Percentiles rank a stretch among this genome's conserved stretches.
These are phyloP conservation scores for Coregonus clupeaformis DNA, from an alignment of 2,113 vertebrate genomes.

Conservation along the genomic window DNA sequence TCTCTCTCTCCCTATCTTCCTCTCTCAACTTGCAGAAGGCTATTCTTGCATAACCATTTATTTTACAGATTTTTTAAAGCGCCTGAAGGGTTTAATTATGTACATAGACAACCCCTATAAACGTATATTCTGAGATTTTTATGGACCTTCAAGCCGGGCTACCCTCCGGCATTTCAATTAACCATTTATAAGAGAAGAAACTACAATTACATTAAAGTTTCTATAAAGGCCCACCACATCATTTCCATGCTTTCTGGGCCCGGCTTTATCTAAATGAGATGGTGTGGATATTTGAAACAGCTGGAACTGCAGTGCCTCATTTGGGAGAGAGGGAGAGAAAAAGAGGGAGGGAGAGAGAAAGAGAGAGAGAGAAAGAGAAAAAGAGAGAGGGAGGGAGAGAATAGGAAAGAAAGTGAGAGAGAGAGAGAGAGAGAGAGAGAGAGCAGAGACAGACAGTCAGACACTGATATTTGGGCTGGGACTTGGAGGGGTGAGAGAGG, in stretches of 20 bases:
- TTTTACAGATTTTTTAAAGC: constrained; percentile 85
- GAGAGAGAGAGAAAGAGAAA: not conserved
- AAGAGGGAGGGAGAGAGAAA: constrained; percentile 11
- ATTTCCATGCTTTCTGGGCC: constrained; percentile 68
- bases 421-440: not conserved
- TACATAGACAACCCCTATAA: constrained; percentile 97
- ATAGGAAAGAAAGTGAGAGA: constrained; percentile 6
- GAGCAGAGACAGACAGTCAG: constrained; percentile 12
- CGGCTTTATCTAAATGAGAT: constrained; percentile 74
- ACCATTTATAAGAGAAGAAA: constrained; percentile 92
- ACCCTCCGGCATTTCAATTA: constrained; percentile 98
- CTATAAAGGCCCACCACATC: constrained; percentile 87
- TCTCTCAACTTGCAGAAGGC: constrained; percentile 79
- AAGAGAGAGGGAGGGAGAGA: constrained; percentile 3
- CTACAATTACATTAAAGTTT: constrained; percentile 89
- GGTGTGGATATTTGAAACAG: constrained; percentile 75
- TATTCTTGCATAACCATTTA: constrained; percentile 90
- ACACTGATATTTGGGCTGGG: constrained; percentile 4
- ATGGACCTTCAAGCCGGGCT: constrained; percentile 91
- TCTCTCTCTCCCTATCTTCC: constrained; percentile 66
- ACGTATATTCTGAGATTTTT: constrained; percentile 96
- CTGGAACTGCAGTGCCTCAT: constrained; percentile 62
- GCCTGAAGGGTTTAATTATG: constrained; percentile 99
- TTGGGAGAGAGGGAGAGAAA: constrained; percentile 19
- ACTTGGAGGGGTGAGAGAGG: constrained; percentile 46